Conservation (phyloP, 1,140 invertebrate species). For the Drosophila eugracilis region DNA sequence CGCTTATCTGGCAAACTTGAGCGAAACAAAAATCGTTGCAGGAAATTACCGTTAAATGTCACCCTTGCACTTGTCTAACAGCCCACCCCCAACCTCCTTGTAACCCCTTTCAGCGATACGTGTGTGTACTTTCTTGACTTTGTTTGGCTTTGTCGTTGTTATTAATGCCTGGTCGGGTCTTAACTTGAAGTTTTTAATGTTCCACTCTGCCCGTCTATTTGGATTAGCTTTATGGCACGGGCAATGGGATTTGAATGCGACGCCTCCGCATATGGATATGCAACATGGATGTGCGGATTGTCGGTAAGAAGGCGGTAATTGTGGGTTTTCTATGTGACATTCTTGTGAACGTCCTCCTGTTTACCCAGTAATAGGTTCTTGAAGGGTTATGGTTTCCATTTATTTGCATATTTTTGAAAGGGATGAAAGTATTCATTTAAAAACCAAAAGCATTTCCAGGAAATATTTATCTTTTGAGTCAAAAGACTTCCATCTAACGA, state of each 20-base stretch:
- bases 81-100: background rate
- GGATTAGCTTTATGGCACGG: slow-evolving; percentile 22
- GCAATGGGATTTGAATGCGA: slow-evolving; percentile 14
- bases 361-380: background rate
- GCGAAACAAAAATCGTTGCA: slow-evolving; percentile 52
- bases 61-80: slow-evolving; percentile 60
- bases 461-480: too few species aligned
- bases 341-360: background rate
- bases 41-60: slow-evolving; percentile 76
- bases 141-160: slow-evolving; percentile 42
- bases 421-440: too few species aligned
- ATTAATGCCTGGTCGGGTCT: slow-evolving; percentile 39
- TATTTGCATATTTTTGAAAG: background rate
- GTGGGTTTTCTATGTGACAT: background rate
- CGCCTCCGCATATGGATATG: background rate
- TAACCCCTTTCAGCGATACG: slow-evolving; percentile 19
- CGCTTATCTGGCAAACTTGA: slow-evolving; percentile 63
- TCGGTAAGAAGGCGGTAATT: background rate
- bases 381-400: background rate
- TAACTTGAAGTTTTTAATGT: slow-evolving; percentile 49
- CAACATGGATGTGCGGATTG: background rate
- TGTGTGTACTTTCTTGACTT: slow-evolving; percentile 39
- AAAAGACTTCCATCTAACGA: too few species aligned
- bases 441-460: too few species aligned
- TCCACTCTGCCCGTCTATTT: slow-evolving; percentile 25